phyloP scores from a whole-genome alignment of 2,113 vertebrate species.

The Telmatochromis sp. region DNA sequence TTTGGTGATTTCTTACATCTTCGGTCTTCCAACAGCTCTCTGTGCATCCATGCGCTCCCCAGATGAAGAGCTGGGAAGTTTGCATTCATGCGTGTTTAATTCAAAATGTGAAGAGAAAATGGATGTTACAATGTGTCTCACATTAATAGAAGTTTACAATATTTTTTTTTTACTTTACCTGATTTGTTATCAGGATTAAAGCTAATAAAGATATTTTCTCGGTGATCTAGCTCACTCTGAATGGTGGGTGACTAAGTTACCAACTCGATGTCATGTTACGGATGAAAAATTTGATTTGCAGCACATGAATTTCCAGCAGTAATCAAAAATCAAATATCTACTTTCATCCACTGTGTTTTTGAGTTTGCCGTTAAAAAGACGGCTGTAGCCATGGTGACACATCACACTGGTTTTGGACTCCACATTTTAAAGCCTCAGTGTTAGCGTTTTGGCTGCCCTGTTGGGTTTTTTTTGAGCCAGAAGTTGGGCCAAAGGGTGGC shows the following conservation, averaged over 20 bases:
- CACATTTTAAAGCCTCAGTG: neutral
- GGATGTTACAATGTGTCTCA: neutral
- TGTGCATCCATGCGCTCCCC: neutral
- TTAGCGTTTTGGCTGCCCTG: neutral
- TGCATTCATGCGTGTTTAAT: neutral
- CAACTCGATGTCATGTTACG: neutral
- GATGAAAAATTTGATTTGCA: neutral
- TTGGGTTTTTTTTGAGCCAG: neutral
- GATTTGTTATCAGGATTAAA: neutral
- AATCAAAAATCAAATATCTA: neutral
- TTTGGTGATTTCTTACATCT: neutral
- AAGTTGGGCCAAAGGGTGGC: neutral
- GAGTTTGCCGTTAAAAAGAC: neutral
- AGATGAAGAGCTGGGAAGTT: neutral
- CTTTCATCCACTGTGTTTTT: neutral
- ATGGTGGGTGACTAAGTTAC: neutral
- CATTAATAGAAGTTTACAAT: neutral
- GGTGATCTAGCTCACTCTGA: neutral
- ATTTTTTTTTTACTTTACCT: neutral
- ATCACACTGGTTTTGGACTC: neutral
- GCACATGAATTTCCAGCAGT: neutral
- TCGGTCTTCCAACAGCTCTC: neutral
- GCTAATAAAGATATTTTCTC: neutral
- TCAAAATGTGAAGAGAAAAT: neutral
- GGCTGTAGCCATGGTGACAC: neutral